Evolutionary conservation across 2,888 invertebrate genomes (phyloP).

Genomic region (Clanis bilineata): DNA sequence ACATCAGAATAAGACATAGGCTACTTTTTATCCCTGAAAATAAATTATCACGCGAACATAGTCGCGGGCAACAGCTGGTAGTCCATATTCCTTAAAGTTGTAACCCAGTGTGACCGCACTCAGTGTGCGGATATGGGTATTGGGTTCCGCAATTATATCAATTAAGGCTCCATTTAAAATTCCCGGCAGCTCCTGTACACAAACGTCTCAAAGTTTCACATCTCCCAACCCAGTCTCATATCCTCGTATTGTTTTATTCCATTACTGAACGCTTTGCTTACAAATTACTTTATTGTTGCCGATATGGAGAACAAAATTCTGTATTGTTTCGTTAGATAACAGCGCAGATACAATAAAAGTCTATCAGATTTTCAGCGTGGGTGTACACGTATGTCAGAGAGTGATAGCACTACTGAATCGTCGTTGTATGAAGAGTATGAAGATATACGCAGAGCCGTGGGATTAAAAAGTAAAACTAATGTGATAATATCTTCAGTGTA

Average conservation of each 20-base stretch:
- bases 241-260: slow-evolving; percentile 3
- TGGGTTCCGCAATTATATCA: background rate
- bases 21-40: too few species aligned
- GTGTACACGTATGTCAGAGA: background rate
- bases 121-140: background rate
- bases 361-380: background rate
- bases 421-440: background rate
- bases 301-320: background rate
- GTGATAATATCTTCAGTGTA: background rate
- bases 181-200: background rate
- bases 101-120: background rate
- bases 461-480: background rate
- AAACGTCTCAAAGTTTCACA: background rate
- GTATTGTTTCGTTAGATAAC: slow-evolving; percentile 9
- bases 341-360: background rate
- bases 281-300: slow-evolving; percentile 9
- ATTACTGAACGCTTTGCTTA: slow-evolving; percentile 7
- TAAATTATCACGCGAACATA: too few species aligned
- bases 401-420: background rate
- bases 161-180: slow-evolving; percentile 1
- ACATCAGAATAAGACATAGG: too few species aligned
- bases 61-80: too few species aligned
- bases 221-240: background rate
- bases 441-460: background rate
- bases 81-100: too few species aligned